Evolutionary conservation across 2,797 vertebrate genomes (phyloP).

Genomic region (Pseudochirops cupreus): DNA sequence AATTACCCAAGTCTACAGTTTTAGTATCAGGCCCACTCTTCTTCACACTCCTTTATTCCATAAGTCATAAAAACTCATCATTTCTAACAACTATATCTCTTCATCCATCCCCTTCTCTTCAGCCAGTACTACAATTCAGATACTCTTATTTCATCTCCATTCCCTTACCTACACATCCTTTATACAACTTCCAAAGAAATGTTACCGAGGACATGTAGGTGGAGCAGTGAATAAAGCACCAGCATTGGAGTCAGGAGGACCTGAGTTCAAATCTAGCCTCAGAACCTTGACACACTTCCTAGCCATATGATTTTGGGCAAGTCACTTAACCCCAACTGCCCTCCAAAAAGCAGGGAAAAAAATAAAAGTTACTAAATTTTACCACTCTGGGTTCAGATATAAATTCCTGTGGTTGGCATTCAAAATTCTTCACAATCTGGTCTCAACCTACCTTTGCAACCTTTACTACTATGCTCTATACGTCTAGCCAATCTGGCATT

Average conservation of each 20-base stretch:
- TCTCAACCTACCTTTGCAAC: background rate
- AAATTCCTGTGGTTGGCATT: background rate
- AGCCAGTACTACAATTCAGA: background rate
- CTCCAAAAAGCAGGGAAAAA: background rate
- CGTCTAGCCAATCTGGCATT: background rate
- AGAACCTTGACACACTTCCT: too few relatives aligned
- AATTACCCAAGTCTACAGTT: background rate
- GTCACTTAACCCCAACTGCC: too few relatives aligned
- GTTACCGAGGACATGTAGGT: background rate
- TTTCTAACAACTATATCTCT: background rate
- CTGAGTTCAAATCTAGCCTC: too few relatives aligned
- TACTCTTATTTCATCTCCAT: background rate
- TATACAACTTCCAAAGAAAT: background rate
- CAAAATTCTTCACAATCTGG: background rate
- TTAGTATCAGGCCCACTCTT: background rate
- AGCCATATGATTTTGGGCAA: too few relatives aligned
- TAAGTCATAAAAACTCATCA: background rate
- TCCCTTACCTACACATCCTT: background rate
- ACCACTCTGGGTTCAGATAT: background rate
- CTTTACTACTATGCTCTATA: background rate
- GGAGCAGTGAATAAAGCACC: too few relatives aligned
- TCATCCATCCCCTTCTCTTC: background rate
- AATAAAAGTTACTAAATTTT: background rate
- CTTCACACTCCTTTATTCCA: background rate
- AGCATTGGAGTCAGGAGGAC: too few relatives aligned